Evolutionary conservation across 1,140 invertebrate species (phyloP).

Genomic region (Berghia stephanieae): DNA sequence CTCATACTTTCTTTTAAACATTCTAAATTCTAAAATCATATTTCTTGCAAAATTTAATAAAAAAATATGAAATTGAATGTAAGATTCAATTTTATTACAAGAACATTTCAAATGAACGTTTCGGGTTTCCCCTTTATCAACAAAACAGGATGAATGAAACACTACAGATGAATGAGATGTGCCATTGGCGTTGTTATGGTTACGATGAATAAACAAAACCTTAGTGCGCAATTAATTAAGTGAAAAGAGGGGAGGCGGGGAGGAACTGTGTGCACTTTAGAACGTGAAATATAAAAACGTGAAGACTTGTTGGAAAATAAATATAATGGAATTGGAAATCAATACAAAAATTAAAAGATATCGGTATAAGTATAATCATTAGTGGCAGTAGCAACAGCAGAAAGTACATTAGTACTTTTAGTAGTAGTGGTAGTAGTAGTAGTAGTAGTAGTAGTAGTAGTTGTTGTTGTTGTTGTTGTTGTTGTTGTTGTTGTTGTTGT

Average conservation of each 20-base stretch:
- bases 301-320: too few relatives aligned
- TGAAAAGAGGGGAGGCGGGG: neutral
- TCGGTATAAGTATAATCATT: too few relatives aligned
- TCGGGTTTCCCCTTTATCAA: too few relatives aligned
- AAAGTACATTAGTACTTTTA: neutral
- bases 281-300: neutral
- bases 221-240: neutral
- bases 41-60: neutral
- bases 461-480: neutral
- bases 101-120: neutral
- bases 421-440: constrained; percentile 6
- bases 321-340: too few relatives aligned
- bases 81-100: too few relatives aligned
- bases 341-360: too few relatives aligned
- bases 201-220: too few relatives aligned
- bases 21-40: too few relatives aligned
- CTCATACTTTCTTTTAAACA: too few relatives aligned
- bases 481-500: neutral
- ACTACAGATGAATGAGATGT: too few relatives aligned
- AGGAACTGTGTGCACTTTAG: neutral
- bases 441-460: constrained; percentile 7
- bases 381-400: neutral
- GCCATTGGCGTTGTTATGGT: neutral
- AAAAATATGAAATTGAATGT: too few relatives aligned
- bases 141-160: too few relatives aligned